Evolutionary conservation across 2,113 vertebrate genomes (phyloP).

Genomic region (Oceanites oceanicus): DNA sequence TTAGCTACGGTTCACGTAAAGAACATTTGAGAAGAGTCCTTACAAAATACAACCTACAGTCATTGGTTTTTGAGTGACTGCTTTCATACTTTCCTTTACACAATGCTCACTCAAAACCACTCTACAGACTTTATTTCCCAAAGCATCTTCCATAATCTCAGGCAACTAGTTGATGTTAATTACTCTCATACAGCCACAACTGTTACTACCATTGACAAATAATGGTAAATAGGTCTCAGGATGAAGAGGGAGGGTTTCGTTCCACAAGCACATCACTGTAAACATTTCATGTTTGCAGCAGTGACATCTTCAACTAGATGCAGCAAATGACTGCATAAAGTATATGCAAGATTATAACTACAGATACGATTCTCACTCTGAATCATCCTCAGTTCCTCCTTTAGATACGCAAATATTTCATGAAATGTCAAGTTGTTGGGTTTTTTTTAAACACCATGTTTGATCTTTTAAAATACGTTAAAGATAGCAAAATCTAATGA

Average conservation of each 20-base stretch:
- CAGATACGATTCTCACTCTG: background rate
- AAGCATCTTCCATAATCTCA: background rate
- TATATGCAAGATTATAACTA: background rate
- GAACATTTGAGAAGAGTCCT: background rate
- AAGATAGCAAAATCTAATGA: background rate
- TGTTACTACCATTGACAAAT: background rate
- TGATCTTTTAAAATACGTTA: background rate
- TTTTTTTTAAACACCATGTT: background rate
- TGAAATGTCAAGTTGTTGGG: background rate
- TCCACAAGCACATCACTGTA: background rate
- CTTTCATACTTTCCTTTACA: background rate
- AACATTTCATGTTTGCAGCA: background rate
- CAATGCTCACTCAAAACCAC: background rate
- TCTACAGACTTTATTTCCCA: background rate
- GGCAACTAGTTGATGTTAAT: background rate
- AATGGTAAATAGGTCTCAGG: accelerated
- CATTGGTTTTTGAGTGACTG: background rate
- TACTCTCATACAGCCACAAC: background rate
- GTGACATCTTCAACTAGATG: no score
- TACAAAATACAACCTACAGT: background rate
- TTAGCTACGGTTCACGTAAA: background rate
- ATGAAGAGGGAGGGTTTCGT: background rate
- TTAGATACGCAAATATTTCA: background rate
- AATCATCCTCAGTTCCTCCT: background rate
- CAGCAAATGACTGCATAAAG: background rate